These are phyloP conservation scores for Bicyclus anynana DNA, from an alignment of 1,140 invertebrate species.

Conservation along the genomic window DNA sequence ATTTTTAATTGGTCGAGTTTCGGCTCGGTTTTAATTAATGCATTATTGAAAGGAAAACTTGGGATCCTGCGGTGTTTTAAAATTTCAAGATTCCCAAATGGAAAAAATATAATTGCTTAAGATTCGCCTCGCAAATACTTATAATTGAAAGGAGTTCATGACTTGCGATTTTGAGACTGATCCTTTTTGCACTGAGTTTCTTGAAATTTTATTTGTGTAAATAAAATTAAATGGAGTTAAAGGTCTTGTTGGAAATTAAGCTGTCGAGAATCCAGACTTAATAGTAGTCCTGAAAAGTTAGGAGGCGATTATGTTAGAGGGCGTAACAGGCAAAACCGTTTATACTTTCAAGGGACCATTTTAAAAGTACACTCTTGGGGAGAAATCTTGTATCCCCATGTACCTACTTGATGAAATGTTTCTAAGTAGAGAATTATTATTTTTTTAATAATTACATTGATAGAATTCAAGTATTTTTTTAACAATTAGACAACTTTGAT, in stretches of 20 bases:
- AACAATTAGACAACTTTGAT: too few species aligned
- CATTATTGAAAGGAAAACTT: slow-evolving; percentile 18
- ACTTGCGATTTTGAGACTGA: too few species aligned
- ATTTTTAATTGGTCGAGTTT: slow-evolving; percentile 44
- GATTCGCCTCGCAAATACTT: background rate
- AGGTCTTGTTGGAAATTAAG: background rate
- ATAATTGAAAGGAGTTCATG: too few species aligned
- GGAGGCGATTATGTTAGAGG: background rate
- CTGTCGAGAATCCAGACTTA: background rate
- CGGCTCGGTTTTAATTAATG: slow-evolving; percentile 23
- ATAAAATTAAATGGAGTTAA: background rate
- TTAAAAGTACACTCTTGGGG: background rate
- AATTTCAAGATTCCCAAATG: background rate
- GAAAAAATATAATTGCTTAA: background rate
- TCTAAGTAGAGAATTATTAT: too few species aligned
- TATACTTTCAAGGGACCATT: background rate
- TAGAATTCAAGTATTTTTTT: too few species aligned
- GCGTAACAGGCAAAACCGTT: background rate
- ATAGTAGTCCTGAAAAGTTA: background rate
- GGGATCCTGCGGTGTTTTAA: background rate
- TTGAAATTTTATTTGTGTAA: slow-evolving; percentile 1
- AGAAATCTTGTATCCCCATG: too few species aligned
- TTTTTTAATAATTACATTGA: too few species aligned
- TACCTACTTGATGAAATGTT: too few species aligned
- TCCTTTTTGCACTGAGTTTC: background rate